Percentiles rank a stretch among this genome's conserved stretches.
Conservation (phyloP, 2,797 vertebrate species). For the Thamnophis elegans region DNA sequence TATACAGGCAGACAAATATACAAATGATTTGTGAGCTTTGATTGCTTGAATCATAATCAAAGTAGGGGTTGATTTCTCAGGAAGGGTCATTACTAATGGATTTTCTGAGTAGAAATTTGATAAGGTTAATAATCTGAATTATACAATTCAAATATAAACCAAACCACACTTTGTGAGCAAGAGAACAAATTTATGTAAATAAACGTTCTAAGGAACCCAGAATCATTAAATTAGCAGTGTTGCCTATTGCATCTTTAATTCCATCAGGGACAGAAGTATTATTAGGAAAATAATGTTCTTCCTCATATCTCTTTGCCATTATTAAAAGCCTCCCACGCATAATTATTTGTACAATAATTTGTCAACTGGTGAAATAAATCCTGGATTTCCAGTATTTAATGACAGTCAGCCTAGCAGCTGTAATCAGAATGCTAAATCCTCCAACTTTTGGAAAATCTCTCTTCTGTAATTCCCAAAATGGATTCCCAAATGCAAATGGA, state of each 20-base stretch:
- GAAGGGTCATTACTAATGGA: not conserved
- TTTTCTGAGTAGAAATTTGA: not conserved
- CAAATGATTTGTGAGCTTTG: not conserved
- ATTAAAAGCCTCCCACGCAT: not conserved
- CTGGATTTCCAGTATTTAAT: not conserved
- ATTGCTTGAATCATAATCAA: not conserved
- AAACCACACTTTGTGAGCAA: not conserved
- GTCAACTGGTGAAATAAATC: not conserved
- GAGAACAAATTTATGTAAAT: not conserved
- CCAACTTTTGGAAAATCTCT: not conserved
- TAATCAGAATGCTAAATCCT: not conserved
- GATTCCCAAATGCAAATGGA: no score
- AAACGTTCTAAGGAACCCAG: not conserved
- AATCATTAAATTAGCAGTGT: not conserved
- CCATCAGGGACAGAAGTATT: not conserved
- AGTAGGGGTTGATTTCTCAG: not conserved
- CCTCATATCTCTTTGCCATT: not conserved
- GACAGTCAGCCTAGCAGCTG: not conserved
- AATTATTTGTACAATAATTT: not conserved
- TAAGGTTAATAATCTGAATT: not conserved
- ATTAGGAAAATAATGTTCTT: not conserved
- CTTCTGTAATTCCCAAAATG: not conserved
- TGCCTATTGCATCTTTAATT: not conserved
- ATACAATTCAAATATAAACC: not conserved
- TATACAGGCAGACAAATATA: not conserved